Evolutionary conservation across 37 sponge, comb jelly and placozoan genomes (phyloP).

Genomic region (Oscarella lobularis): DNA sequence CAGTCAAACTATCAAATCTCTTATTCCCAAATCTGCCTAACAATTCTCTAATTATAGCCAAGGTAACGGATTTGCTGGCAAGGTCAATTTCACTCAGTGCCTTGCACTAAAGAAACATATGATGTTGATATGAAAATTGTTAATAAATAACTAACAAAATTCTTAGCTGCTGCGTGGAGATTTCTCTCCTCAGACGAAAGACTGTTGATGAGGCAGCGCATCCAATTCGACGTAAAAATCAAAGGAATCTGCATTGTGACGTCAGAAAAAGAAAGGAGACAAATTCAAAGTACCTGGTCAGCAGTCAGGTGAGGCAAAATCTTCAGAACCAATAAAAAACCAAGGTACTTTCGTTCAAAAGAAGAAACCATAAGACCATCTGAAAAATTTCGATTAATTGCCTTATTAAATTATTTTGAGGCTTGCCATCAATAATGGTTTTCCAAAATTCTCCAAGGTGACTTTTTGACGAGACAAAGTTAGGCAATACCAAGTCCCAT

Average conservation of each 20-base stretch:
- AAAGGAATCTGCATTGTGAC: constrained; percentile 27
- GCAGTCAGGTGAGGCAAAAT: constrained; percentile 19
- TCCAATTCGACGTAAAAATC: constrained; percentile 23
- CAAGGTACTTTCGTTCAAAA: constrained; percentile 25
- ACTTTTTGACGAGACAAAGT: constrained; percentile 7
- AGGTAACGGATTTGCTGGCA: too few relatives aligned
- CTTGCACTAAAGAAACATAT: background rate
- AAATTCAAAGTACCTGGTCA: constrained; percentile 16
- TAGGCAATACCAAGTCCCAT: constrained; percentile 22
- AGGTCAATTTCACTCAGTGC: background rate
- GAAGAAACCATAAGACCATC: constrained; percentile 18
- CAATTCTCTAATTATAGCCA: background rate
- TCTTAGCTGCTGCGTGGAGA: constrained; percentile 20
- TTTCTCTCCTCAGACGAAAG: constrained; percentile 1
- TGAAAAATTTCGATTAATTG: background rate
- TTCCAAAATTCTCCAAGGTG: constrained; percentile 25
- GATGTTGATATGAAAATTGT: too few relatives aligned
- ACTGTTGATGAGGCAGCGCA: constrained; percentile 24
- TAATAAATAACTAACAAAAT: constrained; percentile 30
- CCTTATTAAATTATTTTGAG: too few relatives aligned
- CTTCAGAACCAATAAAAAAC: constrained; percentile 20
- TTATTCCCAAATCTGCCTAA: background rate
- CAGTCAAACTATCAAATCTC: constrained; percentile 23
- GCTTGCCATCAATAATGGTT: constrained; percentile 35
- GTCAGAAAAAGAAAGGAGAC: too few relatives aligned